Conservation (phyloP, 2,113 vertebrate species). For the Dipodomys ordii region DNA sequence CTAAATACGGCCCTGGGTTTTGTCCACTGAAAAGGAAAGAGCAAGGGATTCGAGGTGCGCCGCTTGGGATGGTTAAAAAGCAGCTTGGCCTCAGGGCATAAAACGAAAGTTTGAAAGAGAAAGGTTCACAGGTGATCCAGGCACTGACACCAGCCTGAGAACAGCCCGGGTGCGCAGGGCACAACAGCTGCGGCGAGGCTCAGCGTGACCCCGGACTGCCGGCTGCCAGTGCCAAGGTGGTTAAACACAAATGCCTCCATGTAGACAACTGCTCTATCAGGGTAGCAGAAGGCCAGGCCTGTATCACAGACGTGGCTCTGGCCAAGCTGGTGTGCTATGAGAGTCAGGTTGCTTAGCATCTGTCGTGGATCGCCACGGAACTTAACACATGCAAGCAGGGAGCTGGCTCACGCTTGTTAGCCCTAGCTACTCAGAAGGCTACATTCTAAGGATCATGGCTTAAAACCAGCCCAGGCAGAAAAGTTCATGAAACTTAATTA, state of each 20-base stretch:
- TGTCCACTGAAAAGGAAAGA: neutral
- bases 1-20: neutral
- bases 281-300: too few relatives aligned
- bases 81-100: neutral
- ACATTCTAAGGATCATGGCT: too few relatives aligned
- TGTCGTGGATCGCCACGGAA: too few relatives aligned
- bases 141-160: too few relatives aligned
- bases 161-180: neutral
- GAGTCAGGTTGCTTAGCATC: too few relatives aligned
- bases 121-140: neutral
- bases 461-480: too few relatives aligned
- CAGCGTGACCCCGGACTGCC: neutral
- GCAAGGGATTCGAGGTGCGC: neutral
- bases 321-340: too few relatives aligned
- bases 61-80: neutral
- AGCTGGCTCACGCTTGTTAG: too few relatives aligned
- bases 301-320: too few relatives aligned
- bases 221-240: accelerated
- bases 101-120: neutral
- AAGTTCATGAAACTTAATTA: too few relatives aligned
- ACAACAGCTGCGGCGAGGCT: neutral
- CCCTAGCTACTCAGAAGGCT: too few relatives aligned
- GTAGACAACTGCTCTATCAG: neutral
- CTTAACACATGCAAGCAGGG: too few relatives aligned
- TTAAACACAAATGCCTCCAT: neutral